These are phyloP conservation scores for Microtus ochrogaster DNA, from an alignment of 2,113 vertebrate genomes.

Conservation along the genomic window DNA sequence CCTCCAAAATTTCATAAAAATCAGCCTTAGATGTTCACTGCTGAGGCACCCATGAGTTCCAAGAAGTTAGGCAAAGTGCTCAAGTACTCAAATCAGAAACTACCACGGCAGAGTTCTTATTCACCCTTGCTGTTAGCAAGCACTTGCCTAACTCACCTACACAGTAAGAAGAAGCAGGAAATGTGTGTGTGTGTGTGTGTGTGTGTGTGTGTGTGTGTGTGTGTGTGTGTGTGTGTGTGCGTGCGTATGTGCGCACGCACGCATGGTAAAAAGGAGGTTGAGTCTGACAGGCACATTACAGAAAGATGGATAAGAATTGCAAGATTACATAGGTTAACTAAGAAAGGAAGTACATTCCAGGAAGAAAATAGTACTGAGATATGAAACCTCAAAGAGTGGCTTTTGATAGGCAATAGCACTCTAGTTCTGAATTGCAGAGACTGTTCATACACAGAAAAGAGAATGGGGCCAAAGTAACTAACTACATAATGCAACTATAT, in stretches of 20 bases:
- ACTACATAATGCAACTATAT: too few relatives aligned
- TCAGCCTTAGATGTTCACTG: not conserved
- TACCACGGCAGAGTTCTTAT: too few relatives aligned
- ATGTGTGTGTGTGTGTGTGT: not conserved
- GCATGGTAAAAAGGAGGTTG: rapidly evolving
- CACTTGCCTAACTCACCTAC: too few relatives aligned
- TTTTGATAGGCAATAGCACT: not conserved
- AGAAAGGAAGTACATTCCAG: not conserved
- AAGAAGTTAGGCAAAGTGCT: not conserved
- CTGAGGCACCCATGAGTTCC: not conserved
- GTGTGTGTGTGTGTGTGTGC: too few relatives aligned
- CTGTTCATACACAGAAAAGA: not conserved
- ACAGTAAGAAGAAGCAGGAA: not conserved
- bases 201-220: not conserved
- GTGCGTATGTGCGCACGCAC: not conserved
- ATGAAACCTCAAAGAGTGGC: not conserved
- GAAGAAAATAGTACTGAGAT: too few relatives aligned
- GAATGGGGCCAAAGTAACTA: not conserved
- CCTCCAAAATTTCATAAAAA: not conserved
- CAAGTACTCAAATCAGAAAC: not conserved
- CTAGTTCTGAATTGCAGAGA: not conserved
- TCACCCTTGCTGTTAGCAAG: not conserved
- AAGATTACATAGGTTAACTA: not conserved
- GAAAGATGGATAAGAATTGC: not conserved
- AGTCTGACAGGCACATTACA: rapidly evolving